Evolutionary conservation across 2,888 invertebrate genomes (phyloP).

Genomic region (Frankliniella intonsa): DNA sequence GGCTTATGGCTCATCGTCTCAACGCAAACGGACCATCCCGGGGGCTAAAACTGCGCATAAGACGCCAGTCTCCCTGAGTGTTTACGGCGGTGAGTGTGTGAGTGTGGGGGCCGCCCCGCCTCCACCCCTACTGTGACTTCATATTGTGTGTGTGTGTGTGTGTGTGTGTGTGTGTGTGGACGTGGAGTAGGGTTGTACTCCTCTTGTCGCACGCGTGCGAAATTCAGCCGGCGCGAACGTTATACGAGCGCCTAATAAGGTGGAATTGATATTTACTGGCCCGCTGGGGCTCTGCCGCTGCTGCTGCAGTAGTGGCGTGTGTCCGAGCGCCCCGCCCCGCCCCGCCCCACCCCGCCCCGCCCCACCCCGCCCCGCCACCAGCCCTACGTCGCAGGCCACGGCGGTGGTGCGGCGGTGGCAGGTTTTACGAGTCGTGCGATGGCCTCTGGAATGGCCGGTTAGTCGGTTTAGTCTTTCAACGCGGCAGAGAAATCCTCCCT

Average conservation of each 20-base stretch:
- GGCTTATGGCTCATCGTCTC: conserved; percentile 22
- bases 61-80: conserved; percentile 7
- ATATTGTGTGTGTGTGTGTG: not conserved
- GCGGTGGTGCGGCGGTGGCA: not conserved
- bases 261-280: not conserved
- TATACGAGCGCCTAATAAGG: not conserved
- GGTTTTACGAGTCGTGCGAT: conserved; percentile 18
- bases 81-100: not conserved
- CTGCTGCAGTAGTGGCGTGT: not conserved
- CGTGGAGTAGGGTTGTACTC: not conserved
- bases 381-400: not conserved
- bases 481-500: not conserved
- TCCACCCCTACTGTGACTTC: not conserved
- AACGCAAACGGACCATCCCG: conserved; percentile 25
- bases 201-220: not conserved
- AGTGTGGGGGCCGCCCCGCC: not conserved
- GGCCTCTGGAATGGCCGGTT: not conserved
- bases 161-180: no score
- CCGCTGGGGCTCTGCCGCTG: not conserved
- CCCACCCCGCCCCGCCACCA: not conserved
- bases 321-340: not conserved
- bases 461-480: not conserved
- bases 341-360: not conserved
- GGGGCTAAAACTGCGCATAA: conserved; percentile 22
- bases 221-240: not conserved